Percentiles rank a stretch among this genome's conserved stretches.
These are phyloP conservation scores for Stichodactyla helianthus DNA, from an alignment of 64 coral and sea anemone species.

Conservation along the genomic window DNA sequence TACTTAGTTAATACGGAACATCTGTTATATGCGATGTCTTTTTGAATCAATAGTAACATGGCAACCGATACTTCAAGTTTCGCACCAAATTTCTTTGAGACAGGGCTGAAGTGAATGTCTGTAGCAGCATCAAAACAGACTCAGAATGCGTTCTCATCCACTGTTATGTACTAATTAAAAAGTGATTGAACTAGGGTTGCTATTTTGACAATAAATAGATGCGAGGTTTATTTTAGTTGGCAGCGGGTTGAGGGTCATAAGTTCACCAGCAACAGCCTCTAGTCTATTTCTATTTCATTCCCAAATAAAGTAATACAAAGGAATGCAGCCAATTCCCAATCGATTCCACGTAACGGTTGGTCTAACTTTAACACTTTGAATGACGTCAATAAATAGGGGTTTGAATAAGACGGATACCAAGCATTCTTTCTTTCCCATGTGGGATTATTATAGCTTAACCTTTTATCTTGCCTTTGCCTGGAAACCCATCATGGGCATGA, in stretches of 20 bases:
- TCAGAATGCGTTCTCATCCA: too few species aligned
- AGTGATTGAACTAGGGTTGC: background rate
- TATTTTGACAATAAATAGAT: background rate
- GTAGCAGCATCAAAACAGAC: too few species aligned
- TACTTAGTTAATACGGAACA: too few species aligned
- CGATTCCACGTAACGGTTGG: background rate
- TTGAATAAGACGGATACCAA: background rate
- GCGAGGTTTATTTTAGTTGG: background rate
- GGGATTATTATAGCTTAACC: background rate
- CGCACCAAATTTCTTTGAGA: too few species aligned
- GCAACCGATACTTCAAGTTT: too few species aligned
- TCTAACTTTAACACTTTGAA: background rate
- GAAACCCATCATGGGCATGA: background rate
- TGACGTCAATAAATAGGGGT: background rate
- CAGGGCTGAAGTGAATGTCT: too few species aligned
- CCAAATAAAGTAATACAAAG: slow-evolving; percentile 10
- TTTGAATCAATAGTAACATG: too few species aligned
- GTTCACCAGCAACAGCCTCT: background rate
- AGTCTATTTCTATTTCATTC: background rate
- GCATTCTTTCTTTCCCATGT: background rate
- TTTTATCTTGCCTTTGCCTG: background rate
- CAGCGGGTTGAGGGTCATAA: background rate
- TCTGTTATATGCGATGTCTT: too few species aligned
- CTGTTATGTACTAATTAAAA: too few species aligned
- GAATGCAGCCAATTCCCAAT: background rate